Percentiles rank a stretch among this genome's conserved stretches.
These are phyloP conservation scores for Philantomba maxwellii DNA, from an alignment of 2,113 vertebrate genomes.

Conservation along the genomic window DNA sequence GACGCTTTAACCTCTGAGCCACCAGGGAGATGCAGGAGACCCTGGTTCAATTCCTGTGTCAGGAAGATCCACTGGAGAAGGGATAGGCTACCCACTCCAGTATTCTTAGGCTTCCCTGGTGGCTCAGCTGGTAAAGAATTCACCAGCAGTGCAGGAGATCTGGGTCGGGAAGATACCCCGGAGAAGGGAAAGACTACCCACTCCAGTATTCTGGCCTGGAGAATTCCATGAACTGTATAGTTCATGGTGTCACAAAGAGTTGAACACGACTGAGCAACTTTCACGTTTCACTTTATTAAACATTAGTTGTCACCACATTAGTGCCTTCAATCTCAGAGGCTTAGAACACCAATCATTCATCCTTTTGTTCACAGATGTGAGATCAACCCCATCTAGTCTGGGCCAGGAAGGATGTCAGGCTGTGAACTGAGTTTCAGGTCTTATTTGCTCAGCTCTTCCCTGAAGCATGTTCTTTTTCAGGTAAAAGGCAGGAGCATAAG, in stretches of 20 bases:
- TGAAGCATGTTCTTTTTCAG: background rate
- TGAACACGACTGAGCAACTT: fast-evolving
- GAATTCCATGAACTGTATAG: background rate
- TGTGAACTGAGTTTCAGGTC: background rate
- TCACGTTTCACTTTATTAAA: background rate
- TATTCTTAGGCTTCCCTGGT: background rate
- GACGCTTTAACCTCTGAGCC: too few species aligned
- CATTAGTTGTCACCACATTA: background rate
- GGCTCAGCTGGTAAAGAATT: background rate
- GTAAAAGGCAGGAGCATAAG: background rate
- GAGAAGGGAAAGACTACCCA: background rate
- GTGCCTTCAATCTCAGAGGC: background rate
- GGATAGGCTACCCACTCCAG: background rate
- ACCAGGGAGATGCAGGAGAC: background rate
- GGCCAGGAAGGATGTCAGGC: background rate
- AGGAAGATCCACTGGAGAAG: background rate
- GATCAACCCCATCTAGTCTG: background rate
- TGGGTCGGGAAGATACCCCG: background rate
- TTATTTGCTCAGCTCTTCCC: background rate
- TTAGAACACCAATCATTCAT: background rate
- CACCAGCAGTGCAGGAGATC: background rate
- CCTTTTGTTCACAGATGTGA: background rate
- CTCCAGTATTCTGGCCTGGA: background rate
- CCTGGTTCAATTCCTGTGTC: background rate
- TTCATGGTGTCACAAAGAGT: background rate